Conservation (phyloP, 2,113 vertebrate genomes). For the Porphyrio hochstetteri region DNA sequence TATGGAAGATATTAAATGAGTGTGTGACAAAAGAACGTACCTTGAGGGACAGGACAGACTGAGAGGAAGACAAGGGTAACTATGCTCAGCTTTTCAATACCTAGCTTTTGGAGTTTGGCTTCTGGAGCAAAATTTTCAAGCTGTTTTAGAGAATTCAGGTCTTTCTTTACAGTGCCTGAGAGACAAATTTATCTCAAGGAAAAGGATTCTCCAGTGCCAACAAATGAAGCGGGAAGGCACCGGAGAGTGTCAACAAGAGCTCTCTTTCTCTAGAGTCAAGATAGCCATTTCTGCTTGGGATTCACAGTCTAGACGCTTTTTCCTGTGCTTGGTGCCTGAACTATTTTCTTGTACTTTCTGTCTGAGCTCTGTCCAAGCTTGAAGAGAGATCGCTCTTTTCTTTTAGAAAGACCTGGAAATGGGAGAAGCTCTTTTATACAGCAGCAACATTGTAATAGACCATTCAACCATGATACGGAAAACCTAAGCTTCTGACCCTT, state of each 20-base stretch:
- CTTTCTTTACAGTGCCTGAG: not conserved
- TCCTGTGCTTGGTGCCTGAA: not conserved
- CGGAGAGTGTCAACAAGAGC: not conserved
- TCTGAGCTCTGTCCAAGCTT: slow-evolving; percentile 25
- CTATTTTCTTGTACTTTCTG: not conserved
- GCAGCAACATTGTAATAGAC: slow-evolving; percentile 17
- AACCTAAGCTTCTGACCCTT: not conserved
- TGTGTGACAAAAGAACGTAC: not conserved
- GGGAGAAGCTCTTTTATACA: slow-evolving; percentile 31
- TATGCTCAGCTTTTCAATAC: not conserved
- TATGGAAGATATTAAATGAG: not conserved
- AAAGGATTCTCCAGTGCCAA: not conserved
- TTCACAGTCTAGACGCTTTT: not conserved
- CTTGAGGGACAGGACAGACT: not conserved
- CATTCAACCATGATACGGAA: not conserved
- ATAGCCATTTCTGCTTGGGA: not conserved
- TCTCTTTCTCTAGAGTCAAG: not conserved
- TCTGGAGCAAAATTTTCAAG: not conserved
- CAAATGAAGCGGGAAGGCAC: not conserved
- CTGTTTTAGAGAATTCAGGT: not conserved
- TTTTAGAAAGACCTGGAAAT: slow-evolving; percentile 2
- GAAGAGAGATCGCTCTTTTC: not conserved
- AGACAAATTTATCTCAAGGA: not conserved
- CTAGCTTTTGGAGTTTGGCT: not conserved
- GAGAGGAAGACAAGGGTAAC: not conserved